phyloP scores from a whole-genome alignment of 2,888 invertebrate species.

The Dryobota labecula region DNA sequence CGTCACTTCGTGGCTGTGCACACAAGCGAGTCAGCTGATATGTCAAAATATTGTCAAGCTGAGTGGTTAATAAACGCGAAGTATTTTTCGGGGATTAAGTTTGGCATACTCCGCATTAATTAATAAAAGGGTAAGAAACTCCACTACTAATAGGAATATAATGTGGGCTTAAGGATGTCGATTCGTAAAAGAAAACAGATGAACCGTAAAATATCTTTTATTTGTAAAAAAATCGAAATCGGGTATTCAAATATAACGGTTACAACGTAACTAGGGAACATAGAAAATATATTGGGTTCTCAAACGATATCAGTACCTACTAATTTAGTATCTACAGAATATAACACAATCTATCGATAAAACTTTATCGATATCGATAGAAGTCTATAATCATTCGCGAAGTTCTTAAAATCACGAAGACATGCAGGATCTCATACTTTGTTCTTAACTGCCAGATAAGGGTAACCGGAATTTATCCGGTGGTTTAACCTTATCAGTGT shows the following conservation, averaged over 20 bases:
- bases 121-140: neutral
- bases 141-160: neutral
- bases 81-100: neutral
- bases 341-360: constrained; percentile 50
- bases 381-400: constrained; percentile 27
- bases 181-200: constrained; percentile 48
- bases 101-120: neutral
- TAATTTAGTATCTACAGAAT: constrained; percentile 47
- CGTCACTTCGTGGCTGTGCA: neutral
- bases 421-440: neutral
- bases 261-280: constrained; percentile 57
- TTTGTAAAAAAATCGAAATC: constrained; percentile 80
- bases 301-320: constrained; percentile 53
- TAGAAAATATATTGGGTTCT: constrained; percentile 62
- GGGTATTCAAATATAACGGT: constrained; percentile 65
- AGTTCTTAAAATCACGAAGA: constrained; percentile 41
- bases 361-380: constrained; percentile 26
- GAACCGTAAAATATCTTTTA: constrained; percentile 83
- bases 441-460: neutral
- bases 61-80: neutral
- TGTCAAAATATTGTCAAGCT: neutral
- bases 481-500: neutral
- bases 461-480: neutral
- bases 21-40: neutral
- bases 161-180: neutral